Percentiles rank a stretch among this genome's conserved stretches.
Evolutionary conservation across 2,888 invertebrate genomes (phyloP).

Genomic region (Agonum fuliginosum): DNA sequence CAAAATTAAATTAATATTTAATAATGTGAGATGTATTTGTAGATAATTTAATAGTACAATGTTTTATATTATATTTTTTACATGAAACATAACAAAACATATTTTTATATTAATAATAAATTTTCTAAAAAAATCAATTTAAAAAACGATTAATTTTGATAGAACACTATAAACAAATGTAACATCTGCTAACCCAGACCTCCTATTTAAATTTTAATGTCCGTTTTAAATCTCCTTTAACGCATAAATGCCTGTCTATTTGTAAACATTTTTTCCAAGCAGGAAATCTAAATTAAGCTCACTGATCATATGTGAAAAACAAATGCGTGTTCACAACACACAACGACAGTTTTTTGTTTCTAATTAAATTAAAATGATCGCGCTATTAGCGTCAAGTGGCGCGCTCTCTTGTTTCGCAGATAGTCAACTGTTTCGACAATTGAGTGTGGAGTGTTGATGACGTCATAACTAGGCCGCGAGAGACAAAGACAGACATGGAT

Average conservation of each 20-base stretch:
- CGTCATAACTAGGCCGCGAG: neutral
- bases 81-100: neutral
- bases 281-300: conserved; percentile 5
- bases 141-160: too few species aligned
- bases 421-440: conserved; percentile 19
- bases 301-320: conserved; percentile 24
- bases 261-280: conserved; percentile 21
- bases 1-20: too few species aligned
- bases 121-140: too few species aligned
- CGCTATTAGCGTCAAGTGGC: neutral
- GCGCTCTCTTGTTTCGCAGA: conserved; percentile 7
- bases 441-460: conserved; percentile 4
- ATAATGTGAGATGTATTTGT: too few species aligned
- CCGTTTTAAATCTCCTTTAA: conserved; percentile 26
- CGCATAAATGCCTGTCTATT: neutral
- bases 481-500: too few species aligned
- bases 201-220: conserved; percentile 5
- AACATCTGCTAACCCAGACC: neutral
- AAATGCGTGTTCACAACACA: conserved; percentile 5
- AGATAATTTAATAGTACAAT: too few species aligned
- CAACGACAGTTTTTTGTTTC: conserved; percentile 33
- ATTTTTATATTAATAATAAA: neutral
- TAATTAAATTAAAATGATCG: conserved; percentile 38
- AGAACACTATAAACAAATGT: neutral
- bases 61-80: neutral